These are phyloP conservation scores for Dynastes tityus DNA, from an alignment of 2,888 invertebrate genomes.

Conservation along the genomic window DNA sequence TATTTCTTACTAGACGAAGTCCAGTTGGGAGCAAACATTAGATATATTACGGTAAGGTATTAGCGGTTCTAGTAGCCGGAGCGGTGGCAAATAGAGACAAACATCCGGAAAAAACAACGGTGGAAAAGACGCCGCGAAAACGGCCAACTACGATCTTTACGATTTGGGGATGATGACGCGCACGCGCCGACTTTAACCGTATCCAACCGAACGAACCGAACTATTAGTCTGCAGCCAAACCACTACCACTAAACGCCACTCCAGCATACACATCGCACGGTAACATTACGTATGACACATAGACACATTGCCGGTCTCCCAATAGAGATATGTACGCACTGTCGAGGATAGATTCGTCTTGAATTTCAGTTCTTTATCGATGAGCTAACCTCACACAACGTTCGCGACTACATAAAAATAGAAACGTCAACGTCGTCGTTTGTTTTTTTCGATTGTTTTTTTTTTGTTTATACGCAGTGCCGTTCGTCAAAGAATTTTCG, in stretches of 20 bases:
- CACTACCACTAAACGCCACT: conserved; percentile 46
- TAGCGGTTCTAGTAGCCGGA: conserved; percentile 13
- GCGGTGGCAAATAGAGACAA: conserved; percentile 37
- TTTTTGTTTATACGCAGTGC: conserved; percentile 25
- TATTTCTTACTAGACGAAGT: too few species aligned
- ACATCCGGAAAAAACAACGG: conserved; percentile 38
- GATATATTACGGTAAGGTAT: too few species aligned
- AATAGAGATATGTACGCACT: conserved; percentile 7
- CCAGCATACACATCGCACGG: conserved; percentile 34
- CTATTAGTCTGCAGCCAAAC: conserved; percentile 55
- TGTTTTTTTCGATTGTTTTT: conserved; percentile 4
- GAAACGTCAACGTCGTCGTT: conserved; percentile 21
- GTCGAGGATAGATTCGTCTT: conserved; percentile 31
- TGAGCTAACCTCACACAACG: conserved; percentile 35
- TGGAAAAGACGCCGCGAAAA: conserved; percentile 40
- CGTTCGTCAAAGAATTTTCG: conserved; percentile 25
- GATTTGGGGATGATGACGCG: conserved; percentile 56
- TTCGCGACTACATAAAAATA: conserved; percentile 27
- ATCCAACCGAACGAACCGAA: conserved; percentile 46
- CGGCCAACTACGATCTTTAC: conserved; percentile 53
- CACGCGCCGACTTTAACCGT: conserved; percentile 44
- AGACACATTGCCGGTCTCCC: conserved; percentile 16
- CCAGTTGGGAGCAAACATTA: too few species aligned
- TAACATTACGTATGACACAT: conserved; percentile 29
- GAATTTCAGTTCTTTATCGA: conserved; percentile 26